Conservation (phyloP, 2,888 invertebrate genomes). For the Acanthosepion pharaonis region DNA sequence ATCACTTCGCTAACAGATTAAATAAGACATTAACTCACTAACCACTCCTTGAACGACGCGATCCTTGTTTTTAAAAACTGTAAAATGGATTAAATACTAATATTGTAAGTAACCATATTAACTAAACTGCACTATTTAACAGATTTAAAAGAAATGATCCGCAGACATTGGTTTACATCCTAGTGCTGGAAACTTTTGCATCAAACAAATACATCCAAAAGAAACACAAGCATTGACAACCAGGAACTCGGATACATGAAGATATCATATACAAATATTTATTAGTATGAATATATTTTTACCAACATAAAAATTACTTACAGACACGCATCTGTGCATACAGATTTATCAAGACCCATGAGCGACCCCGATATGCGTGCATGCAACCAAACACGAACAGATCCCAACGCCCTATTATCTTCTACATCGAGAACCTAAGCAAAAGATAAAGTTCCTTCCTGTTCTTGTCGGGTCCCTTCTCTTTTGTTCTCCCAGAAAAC, state of each 20-base stretch:
- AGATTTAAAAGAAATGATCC: too few species aligned
- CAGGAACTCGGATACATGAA: too few species aligned
- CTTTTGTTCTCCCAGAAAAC: background rate
- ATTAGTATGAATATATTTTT: background rate
- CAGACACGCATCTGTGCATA: background rate
- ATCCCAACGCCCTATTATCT: background rate
- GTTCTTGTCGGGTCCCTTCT: background rate
- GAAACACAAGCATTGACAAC: background rate
- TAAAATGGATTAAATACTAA: too few species aligned
- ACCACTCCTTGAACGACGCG: too few species aligned
- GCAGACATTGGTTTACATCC: too few species aligned
- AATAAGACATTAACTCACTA: too few species aligned
- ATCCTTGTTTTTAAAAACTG: too few species aligned
- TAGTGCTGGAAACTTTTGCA: background rate
- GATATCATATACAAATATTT: background rate
- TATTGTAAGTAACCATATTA: too few species aligned
- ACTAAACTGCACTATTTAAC: too few species aligned
- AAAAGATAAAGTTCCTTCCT: background rate
- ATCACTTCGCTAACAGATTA: too few species aligned
- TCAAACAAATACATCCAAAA: background rate
- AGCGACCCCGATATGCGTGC: background rate
- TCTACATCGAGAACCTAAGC: background rate
- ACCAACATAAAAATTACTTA: background rate
- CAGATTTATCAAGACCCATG: too few species aligned
- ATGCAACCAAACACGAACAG: background rate